phyloP scores from a whole-genome alignment of 64 coral and sea anemone species.

The Hydrozoanthus tunicans region DNA sequence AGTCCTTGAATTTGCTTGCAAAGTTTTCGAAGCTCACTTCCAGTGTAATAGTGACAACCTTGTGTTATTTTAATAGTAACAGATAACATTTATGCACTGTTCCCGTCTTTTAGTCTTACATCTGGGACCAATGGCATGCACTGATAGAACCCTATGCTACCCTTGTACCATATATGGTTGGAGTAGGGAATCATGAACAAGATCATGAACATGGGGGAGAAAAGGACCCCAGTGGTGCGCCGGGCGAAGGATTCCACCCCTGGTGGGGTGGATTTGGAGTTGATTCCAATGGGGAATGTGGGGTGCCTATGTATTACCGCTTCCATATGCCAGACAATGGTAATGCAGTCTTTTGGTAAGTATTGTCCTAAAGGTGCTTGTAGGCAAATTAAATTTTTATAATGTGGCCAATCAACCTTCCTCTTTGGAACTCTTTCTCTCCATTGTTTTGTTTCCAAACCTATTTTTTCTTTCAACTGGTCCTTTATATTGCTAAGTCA shows the following conservation, averaged over 20 bases:
- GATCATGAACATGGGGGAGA: conserved; percentile 53
- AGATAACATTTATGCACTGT: neutral
- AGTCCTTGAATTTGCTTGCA: no score
- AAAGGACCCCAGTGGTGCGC: conserved; percentile 74
- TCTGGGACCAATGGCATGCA: conserved; percentile 89
- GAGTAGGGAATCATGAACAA: conserved; percentile 78
- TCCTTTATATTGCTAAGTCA: no score
- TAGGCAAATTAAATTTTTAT: neutral
- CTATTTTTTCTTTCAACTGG: no score
- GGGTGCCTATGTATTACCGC: conserved; percentile 82
- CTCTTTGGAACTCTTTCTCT: no score
- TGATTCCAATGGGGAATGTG: conserved; percentile 82
- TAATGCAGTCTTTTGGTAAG: conserved; percentile 87
- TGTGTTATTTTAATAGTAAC: no score
- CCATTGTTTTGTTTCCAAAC: no score
- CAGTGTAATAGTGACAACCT: no score
- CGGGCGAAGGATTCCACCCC: conserved; percentile 78
- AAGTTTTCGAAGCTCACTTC: no score
- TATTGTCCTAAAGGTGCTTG: neutral
- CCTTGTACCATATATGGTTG: conserved; percentile 79
- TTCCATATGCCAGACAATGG: conserved; percentile 94
- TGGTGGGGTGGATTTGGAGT: conserved; percentile 82
- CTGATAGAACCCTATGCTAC: conserved; percentile 76
- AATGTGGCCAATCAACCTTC: no score
- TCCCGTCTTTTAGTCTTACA: conserved; percentile 41